Base-by-base conservation (phyloP, 2,888 invertebrate species). In the Acanthosepion esculentum region DNA sequence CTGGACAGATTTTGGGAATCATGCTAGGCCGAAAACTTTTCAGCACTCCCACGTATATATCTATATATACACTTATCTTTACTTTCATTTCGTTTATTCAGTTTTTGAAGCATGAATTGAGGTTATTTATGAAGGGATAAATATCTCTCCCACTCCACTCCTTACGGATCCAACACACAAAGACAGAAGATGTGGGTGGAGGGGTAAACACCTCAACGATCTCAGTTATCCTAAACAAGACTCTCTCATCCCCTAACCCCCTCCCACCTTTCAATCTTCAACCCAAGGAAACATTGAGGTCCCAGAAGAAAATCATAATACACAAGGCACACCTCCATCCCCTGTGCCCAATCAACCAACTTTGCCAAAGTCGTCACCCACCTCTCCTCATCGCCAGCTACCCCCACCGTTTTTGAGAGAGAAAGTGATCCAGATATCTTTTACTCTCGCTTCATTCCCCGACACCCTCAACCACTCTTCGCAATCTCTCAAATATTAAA, bases 401-500 rank as follows among this genome's bases (percentile, higher is more conserved):
- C 59, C 59, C 59, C 59, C 1, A 59, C n/a, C n/a, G 78, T 78
- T 78, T 78, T 78, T 33, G n/a, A 33, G 78, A 33, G 12, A 12
- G 78, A 33, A 12, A 15, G n/a, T 15, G n/a, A 78, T n/a, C n/a
- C n/a, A 78, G 78, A 78, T 78, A n/a, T 78, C n/a, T n/a, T 33
- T n/a, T 78, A 78, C n/a, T 2, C 18, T 12, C 78, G n/a, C 15
- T 12, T n/a, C n/a, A 41, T 18, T 5, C 55, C 59, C 20, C 59
- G 23, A 20, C 23, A 20, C 59, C 23, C 59, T 5, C 23, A 1
- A 20, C 55, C 59, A 20, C 59, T 78, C n/a, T n/a, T 33, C 12
- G n/a, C 78, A 78, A 78, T 78, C 78, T 78, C 78, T 78, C 78
- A 78, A 33, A 78, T 78, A 78, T 78, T 78, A 78, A 78, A 78